phyloP scores from a whole-genome alignment of 2,797 vertebrate genomes.

The Eulemur albifrons region DNA sequence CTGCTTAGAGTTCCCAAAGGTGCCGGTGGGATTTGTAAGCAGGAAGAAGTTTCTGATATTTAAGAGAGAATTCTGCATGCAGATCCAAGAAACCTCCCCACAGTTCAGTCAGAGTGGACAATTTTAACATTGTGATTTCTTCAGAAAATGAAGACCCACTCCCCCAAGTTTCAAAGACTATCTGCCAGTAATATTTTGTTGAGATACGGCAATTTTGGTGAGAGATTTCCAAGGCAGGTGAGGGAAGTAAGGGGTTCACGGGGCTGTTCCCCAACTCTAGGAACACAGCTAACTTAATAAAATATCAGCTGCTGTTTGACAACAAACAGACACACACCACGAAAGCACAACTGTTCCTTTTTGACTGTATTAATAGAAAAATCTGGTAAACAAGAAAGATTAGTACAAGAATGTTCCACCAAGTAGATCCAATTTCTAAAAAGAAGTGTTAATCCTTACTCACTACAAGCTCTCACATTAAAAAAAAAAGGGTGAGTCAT shows the following conservation, averaged over 20 bases:
- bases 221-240: not conserved
- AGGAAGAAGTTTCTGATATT: not conserved
- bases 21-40: not conserved
- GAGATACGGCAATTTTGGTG: not conserved
- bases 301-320: constrained; percentile 53
- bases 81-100: not conserved
- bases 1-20: not conserved
- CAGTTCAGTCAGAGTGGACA: not conserved
- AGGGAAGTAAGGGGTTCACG: not conserved
- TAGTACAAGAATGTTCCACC: constrained; percentile 50
- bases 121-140: not conserved
- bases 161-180: not conserved
- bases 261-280: not conserved
- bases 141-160: not conserved
- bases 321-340: constrained; percentile 16
- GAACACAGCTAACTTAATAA: not conserved
- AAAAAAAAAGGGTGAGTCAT: constrained; percentile 61
- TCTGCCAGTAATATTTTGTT: not conserved
- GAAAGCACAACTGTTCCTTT: constrained; percentile 58
- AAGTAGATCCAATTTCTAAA: constrained; percentile 53
- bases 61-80: not conserved
- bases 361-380: constrained; percentile 57
- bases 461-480: not conserved
- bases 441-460: constrained; percentile 47
- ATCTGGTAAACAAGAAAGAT: constrained; percentile 62